These are phyloP conservation scores for Stictonetta naevosa DNA, from an alignment of 2,113 vertebrate species.

Conservation along the genomic window DNA sequence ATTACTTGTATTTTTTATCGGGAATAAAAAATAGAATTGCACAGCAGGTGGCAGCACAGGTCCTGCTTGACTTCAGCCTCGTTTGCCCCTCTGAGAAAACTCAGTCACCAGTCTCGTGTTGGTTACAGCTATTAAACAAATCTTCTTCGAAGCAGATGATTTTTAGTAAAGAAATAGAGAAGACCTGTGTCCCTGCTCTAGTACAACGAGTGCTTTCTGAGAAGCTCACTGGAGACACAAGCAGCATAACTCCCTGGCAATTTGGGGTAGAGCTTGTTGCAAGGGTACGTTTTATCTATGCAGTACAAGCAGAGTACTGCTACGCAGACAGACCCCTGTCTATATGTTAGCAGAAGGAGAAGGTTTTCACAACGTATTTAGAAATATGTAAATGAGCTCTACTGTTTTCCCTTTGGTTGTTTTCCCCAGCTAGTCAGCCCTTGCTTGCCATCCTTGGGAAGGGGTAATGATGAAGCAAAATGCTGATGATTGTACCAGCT, in stretches of 20 bases:
- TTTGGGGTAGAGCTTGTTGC: not conserved
- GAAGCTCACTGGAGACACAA: not conserved
- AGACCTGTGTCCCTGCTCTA: not conserved
- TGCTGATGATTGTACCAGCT: not conserved
- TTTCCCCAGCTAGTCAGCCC: not conserved
- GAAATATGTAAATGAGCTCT: not conserved
- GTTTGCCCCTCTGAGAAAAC: not conserved
- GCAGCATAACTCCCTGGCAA: not conserved
- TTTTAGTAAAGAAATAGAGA: not conserved
- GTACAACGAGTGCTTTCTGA: not conserved
- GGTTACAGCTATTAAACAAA: not conserved
- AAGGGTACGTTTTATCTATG: not conserved
- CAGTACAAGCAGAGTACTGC: not conserved
- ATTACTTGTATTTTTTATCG: not conserved
- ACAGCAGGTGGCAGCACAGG: constrained; percentile 48
- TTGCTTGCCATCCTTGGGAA: not conserved
- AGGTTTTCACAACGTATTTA: not conserved
- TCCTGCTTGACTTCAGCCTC: not conserved
- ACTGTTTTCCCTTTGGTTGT: not conserved
- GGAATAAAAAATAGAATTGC: not conserved
- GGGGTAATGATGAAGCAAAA: not conserved
- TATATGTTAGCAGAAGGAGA: not conserved
- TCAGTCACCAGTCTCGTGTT: not conserved
- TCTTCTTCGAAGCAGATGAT: not conserved
- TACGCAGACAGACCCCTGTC: not conserved